phyloP scores from a whole-genome alignment of 2,888 invertebrate species.

The Coenonympha arcania region DNA sequence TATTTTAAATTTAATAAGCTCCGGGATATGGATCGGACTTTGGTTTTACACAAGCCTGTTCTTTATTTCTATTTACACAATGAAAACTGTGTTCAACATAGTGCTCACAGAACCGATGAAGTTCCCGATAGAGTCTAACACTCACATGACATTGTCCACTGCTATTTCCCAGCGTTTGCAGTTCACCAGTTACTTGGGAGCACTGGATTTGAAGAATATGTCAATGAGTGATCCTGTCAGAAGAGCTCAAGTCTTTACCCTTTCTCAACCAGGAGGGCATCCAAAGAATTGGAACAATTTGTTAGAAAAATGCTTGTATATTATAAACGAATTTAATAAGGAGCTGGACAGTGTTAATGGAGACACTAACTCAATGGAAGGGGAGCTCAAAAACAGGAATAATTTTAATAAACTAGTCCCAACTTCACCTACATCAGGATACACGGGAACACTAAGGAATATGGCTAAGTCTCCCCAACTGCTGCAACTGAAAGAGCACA shows the following conservation, averaged over 20 bases:
- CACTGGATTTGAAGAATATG: constrained; percentile 80
- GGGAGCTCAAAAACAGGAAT: constrained; percentile 33
- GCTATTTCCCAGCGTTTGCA: constrained; percentile 77
- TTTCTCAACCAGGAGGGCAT: constrained; percentile 89
- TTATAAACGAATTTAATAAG: constrained; percentile 78
- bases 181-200: constrained; percentile 83
- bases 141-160: constrained; percentile 72
- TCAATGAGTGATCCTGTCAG: constrained; percentile 76
- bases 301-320: constrained; percentile 75
- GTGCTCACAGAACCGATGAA: constrained; percentile 80
- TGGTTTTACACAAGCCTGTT: constrained; percentile 82
- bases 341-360: constrained; percentile 72
- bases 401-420: constrained; percentile 38
- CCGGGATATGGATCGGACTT: constrained; percentile 75
- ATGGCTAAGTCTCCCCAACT: constrained; percentile 54
- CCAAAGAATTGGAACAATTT: constrained; percentile 90
- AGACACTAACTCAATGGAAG: constrained; percentile 43
- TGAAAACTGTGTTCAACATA: constrained; percentile 80
- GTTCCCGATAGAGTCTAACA: constrained; percentile 75
- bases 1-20: constrained; percentile 58
- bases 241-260: constrained; percentile 78
- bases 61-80: constrained; percentile 79
- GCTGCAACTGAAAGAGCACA: constrained; percentile 54
- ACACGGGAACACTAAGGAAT: constrained; percentile 47
- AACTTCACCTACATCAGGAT: constrained; percentile 34